A percentile compares a stretch with the other conserved stretches of the same genome.
These are phyloP conservation scores for Labeo rohita DNA, from an alignment of 2,113 vertebrate genomes.

Conservation along the genomic window DNA sequence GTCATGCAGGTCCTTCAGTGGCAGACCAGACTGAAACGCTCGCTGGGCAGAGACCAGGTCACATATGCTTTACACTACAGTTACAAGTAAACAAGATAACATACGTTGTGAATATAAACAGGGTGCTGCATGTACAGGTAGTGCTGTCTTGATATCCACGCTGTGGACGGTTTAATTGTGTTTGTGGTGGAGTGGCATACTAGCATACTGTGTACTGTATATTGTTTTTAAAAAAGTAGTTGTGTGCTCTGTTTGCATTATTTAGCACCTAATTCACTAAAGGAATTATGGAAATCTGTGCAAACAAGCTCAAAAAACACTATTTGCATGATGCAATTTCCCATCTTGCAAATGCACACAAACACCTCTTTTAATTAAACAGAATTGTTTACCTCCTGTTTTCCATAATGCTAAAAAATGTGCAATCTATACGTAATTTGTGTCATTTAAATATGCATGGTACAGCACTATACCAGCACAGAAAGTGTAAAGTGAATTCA, in stretches of 20 bases:
- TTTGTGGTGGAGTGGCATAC: not conserved
- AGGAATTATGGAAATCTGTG: slow-evolving; percentile 11
- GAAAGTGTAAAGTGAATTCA: not conserved
- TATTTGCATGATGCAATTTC: not conserved
- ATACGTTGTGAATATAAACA: slow-evolving; percentile 14
- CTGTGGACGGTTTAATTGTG: not conserved
- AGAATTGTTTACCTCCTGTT: not conserved
- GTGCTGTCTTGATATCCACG: not conserved
- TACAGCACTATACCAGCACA: not conserved
- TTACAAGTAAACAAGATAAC: not conserved
- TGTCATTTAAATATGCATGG: slow-evolving; percentile 2
- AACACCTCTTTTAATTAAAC: slow-evolving; percentile 20
- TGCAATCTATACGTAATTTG: not conserved
- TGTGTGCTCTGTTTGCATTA: slow-evolving; percentile 3
- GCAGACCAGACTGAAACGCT: slow-evolving; percentile 88
- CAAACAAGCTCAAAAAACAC: slow-evolving; percentile 4
- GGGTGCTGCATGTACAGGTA: not conserved
- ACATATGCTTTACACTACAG: slow-evolving; percentile 30
- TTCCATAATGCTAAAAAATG: not conserved
- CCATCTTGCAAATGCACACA: not conserved
- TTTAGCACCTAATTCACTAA: slow-evolving; percentile 8
- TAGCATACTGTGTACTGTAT: not conserved
- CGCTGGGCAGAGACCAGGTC: slow-evolving; percentile 83
- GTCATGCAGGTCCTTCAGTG: slow-evolving; percentile 98
- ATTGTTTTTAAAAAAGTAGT: not conserved